Evolutionary conservation across 2,888 invertebrate species (phyloP).

Genomic region (Agonum fuliginosum): DNA sequence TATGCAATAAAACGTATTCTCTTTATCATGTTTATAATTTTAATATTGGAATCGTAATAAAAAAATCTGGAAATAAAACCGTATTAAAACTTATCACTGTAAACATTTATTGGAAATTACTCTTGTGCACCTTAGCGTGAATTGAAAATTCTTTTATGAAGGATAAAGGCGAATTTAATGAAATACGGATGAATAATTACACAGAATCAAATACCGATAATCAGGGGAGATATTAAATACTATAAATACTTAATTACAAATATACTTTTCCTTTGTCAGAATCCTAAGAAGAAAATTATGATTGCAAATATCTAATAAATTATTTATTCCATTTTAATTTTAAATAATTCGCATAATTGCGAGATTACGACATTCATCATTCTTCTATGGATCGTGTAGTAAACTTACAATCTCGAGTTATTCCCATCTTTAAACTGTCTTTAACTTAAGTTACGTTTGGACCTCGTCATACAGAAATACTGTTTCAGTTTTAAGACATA

Average conservation of each 20-base stretch:
- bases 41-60: constrained; percentile 11
- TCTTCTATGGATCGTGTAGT: too few species aligned
- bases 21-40: not conserved
- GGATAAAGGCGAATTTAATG: constrained; percentile 39
- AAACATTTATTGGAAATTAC: constrained; percentile 52
- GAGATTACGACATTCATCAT: too few species aligned
- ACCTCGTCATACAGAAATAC: too few species aligned
- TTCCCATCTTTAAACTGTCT: too few species aligned
- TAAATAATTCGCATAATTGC: too few species aligned
- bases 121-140: constrained; percentile 40
- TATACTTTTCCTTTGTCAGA: constrained; percentile 10
- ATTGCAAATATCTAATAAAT: constrained; percentile 37
- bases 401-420: too few species aligned
- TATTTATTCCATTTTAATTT: too few species aligned
- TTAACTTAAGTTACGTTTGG: too few species aligned
- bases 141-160: constrained; percentile 42
- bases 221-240: constrained; percentile 13
- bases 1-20: not conserved
- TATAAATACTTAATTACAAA: constrained; percentile 33
- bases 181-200: constrained; percentile 47
- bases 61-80: constrained; percentile 20
- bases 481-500: too few species aligned
- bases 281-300: too few species aligned
- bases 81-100: constrained; percentile 24
- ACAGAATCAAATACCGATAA: constrained; percentile 34